Base-by-base conservation (phyloP, 1,140 invertebrate species). In the Drosophila kanapiae region DNA sequence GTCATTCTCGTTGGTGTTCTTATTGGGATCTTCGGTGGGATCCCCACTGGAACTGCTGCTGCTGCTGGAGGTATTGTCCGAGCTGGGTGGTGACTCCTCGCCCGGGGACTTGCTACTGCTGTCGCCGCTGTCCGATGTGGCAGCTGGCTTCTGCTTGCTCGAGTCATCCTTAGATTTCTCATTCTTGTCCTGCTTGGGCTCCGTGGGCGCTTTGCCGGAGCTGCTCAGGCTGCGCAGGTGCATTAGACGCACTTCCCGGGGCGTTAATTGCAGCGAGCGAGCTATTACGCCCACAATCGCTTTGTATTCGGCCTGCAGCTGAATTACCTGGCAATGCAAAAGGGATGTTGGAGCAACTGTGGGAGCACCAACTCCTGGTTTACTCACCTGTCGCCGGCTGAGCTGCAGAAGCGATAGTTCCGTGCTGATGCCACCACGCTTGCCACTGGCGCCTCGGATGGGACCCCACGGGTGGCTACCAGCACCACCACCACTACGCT, bases 1-100 rank as follows among this genome's bases (percentile, higher is more conserved):
- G 40, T 94, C 94, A 42, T 94, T 83, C 92, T 84, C 96, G 94
- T 77, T 95, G 93, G 78, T 95, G 91, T 78, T 96, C 94, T 88
- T 95, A 93, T 70, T 93, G 45, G 75, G 62, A 13, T 80, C 67
- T 14, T 91, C 78, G 18, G 56, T 27, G 7, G 82, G 27, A 18
- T 70, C 62, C 18, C 65, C 13, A 16, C 57, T 35, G 18, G 80
- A 16, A n/a, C 64, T 76, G 45, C 40, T 68, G 29, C 43, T 31
- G 31, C 58, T 68, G 18, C 14, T 14, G 11, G 45, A 58, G 33
- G 78, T 40, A 53, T 38, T 58, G 5, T 62, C 42, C 10, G 29
- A 51, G 35, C 57, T 62, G 45, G 57, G 1, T 10, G 42, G 1
- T 10, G 42, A 5, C 6, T 60, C 45, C 10, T 72, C 35, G 10